A percentile compares a stretch with the other conserved stretches of the same genome.
phyloP scores from a whole-genome alignment of 2,888 invertebrate species.

The Nomada ruficornis region DNA sequence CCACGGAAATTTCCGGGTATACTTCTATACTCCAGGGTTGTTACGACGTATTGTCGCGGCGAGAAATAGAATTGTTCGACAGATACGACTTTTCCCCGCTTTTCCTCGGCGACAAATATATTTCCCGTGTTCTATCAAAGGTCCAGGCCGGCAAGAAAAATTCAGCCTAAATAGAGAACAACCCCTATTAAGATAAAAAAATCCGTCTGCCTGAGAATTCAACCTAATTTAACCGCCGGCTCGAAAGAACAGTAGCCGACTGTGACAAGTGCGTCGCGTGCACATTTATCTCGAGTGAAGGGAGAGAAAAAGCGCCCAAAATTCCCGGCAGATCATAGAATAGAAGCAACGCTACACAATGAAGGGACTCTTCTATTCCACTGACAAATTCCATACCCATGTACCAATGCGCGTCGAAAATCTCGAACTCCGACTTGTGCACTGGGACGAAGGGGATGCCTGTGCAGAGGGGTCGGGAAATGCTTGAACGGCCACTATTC shows the following conservation, averaged over 20 bases:
- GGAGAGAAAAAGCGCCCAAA: neutral
- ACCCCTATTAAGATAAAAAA: neutral
- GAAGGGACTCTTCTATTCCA: slow-evolving; percentile 17
- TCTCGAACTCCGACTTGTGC: slow-evolving; percentile 1
- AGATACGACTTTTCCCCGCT: neutral
- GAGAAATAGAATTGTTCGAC: neutral
- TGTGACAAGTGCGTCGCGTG: too few species aligned
- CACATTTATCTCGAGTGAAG: too few species aligned
- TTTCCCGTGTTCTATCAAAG: neutral
- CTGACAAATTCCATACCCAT: slow-evolving; percentile 64
- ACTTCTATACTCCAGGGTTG: neutral
- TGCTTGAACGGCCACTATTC: slow-evolving; percentile 45
- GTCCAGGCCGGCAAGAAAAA: neutral
- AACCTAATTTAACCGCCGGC: slow-evolving; percentile 27
- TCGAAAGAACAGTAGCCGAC: neutral
- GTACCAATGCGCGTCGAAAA: slow-evolving; percentile 8
- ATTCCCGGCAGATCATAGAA: neutral
- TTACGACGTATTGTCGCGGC: neutral
- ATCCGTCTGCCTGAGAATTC: neutral
- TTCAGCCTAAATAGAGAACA: neutral
- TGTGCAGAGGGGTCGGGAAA: neutral
- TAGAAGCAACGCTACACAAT: neutral
- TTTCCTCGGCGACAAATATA: neutral
- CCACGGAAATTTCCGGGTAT: slow-evolving; percentile 25
- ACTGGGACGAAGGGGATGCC: neutral